A percentile compares a stretch with the other conserved stretches of the same genome.
Conservation (phyloP, 2,888 invertebrate species). For the Sicus ferrugineus region DNA sequence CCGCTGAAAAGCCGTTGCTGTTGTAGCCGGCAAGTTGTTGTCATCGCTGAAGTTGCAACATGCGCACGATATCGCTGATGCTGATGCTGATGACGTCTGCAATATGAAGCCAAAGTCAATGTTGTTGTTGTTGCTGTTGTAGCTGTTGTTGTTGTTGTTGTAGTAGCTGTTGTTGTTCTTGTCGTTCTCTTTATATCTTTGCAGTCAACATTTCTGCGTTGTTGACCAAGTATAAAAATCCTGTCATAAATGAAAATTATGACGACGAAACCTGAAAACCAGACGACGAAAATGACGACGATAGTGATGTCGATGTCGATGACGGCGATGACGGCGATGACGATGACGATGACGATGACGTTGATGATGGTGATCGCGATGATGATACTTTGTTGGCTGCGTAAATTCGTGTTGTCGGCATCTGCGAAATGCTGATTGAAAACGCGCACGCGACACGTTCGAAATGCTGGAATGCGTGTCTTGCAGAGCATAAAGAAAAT, state of each 20-base stretch:
- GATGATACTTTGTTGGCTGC: neutral
- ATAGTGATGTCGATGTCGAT: neutral
- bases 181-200: neutral
- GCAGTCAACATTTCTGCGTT: slow-evolving; percentile 47
- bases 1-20: slow-evolving; percentile 19
- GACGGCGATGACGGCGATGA: neutral
- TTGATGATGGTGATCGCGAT: too few relatives aligned
- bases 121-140: neutral
- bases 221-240: slow-evolving; percentile 55
- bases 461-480: slow-evolving; percentile 38
- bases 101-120: slow-evolving; percentile 1
- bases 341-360: neutral
- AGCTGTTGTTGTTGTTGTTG: too few relatives aligned
- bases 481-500: slow-evolving; percentile 8
- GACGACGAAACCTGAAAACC: too few relatives aligned
- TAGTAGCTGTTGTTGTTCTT: too few relatives aligned
- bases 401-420: slow-evolving; percentile 1
- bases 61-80: neutral
- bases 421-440: slow-evolving; percentile 24
- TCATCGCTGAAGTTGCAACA: too few relatives aligned
- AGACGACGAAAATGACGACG: slow-evolving; percentile 18
- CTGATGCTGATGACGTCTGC: slow-evolving; percentile 26
- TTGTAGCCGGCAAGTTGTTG: too few relatives aligned
- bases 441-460: slow-evolving; percentile 42
- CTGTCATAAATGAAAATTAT: slow-evolving; percentile 48